Evolutionary conservation across 2,797 vertebrate species (phyloP), one percentile per base, ranked within the genome.

Genomic region (Mareca penelope): DNA sequence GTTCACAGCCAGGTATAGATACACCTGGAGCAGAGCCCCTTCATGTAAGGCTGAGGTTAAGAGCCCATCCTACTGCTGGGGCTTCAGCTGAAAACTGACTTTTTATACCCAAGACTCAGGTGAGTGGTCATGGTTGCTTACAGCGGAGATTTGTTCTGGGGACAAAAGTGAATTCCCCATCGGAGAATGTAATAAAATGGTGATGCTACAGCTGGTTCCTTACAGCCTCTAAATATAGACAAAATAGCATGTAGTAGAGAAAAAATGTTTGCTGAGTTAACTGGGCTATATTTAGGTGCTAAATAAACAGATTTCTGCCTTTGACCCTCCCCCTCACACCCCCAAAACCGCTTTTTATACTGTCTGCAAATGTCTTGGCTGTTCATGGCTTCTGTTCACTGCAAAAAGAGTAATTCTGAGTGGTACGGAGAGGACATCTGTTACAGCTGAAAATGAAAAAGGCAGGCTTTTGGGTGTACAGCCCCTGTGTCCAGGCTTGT

Each of bases 121-220:
- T 82, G 55, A 84, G 67, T 44, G 80, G n/a, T 70, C 52, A 22
- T 1, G 31, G 48, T 67, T n/a, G 33, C 23, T 5, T 16, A 33
- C 1, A 3, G 50, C 9, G 63, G 46, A 88, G 73, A 26, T 91
- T 67, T 80, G 46, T 85, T 46, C 87, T 44, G 50, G 69, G 69
- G 63, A 70, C 56, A 83, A 85, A 82, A 75, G 65, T 37, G 17
- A 77, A 81, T 84, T 95, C 73, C 42, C 46, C 40, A 55, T 88
- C 73, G 88, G 79, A 88, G 60, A 80, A 55, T 68, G 91, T 69
- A 93, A 93, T 80, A 76, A 87, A 72, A 60, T 91, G 85, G 84
- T 94, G 92, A 91, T 93, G 72, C 88, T 94, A 73, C 95, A 93
- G 92, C 95, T 93, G 93, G 72, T 75, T 94, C 55, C 85, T 73